These are phyloP conservation scores for Trematomus bernacchii DNA, from an alignment of 2,797 vertebrate genomes.

Conservation along the genomic window DNA sequence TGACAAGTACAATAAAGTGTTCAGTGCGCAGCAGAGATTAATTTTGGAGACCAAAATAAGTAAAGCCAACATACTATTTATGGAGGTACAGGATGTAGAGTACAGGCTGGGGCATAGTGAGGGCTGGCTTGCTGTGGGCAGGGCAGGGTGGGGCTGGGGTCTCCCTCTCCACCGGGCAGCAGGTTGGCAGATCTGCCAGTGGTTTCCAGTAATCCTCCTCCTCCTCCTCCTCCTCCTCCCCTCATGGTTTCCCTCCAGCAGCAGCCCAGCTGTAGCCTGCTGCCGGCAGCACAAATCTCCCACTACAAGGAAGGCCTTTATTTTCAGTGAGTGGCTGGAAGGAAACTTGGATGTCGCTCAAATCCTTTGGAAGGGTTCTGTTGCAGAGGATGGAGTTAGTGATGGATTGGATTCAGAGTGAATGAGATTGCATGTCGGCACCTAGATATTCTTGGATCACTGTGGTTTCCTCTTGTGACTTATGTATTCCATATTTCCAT, in stretches of 20 bases:
- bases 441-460: slow-evolving; percentile 65
- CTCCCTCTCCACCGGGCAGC: slow-evolving; percentile 64
- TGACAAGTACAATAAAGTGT: slow-evolving; percentile 58
- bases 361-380: slow-evolving; percentile 68
- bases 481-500: slow-evolving; percentile 65
- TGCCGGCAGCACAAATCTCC: slow-evolving; percentile 72
- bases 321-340: slow-evolving; percentile 77
- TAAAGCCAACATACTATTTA: slow-evolving; percentile 51
- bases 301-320: slow-evolving; percentile 81
- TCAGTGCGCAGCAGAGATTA: slow-evolving; percentile 49
- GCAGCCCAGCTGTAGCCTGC: slow-evolving; percentile 73
- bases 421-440: slow-evolving; percentile 65
- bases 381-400: slow-evolving; percentile 60
- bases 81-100: slow-evolving; percentile 47
- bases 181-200: slow-evolving; percentile 72
- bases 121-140: slow-evolving; percentile 46
- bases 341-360: slow-evolving; percentile 75
- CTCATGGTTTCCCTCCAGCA: slow-evolving; percentile 76
- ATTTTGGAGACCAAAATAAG: slow-evolving; percentile 54
- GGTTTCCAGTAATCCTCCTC: slow-evolving; percentile 83
- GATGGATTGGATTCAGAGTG: slow-evolving; percentile 68
- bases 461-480: slow-evolving; percentile 67
- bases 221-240: slow-evolving; percentile 80
- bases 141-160: slow-evolving; percentile 65
- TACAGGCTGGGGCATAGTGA: slow-evolving; percentile 26